Percentiles rank a stretch among this genome's conserved stretches.
These are phyloP conservation scores for Harlomillsia oculata DNA, from an alignment of 1,140 invertebrate genomes.

Conservation along the genomic window DNA sequence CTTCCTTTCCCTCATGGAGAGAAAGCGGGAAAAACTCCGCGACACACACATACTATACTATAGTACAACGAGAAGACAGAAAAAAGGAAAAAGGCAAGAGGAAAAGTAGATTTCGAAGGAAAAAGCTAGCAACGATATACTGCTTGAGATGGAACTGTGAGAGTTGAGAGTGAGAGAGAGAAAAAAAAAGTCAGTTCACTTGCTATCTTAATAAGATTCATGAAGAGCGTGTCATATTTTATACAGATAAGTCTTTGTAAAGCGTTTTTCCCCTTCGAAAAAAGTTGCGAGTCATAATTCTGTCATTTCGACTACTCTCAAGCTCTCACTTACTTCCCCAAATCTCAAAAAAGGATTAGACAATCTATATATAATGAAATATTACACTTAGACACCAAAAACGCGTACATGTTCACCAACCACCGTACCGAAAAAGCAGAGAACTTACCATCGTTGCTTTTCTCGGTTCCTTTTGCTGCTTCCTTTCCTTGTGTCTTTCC, in stretches of 20 bases:
- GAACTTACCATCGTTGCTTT: too few relatives aligned
- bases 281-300: conserved; percentile 35
- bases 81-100: conserved; percentile 6
- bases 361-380: conserved; percentile 31
- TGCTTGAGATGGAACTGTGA: background rate
- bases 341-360: conserved; percentile 32
- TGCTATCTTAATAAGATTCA: conserved; percentile 36
- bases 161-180: conserved; percentile 1
- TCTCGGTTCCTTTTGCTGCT: too few relatives aligned
- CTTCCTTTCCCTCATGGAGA: too few relatives aligned
- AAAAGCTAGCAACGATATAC: background rate
- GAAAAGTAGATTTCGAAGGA: background rate
- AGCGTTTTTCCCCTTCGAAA: conserved; percentile 34
- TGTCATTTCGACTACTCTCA: conserved; percentile 32
- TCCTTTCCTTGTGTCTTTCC: too few relatives aligned
- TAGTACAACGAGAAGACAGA: background rate
- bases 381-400: conserved; percentile 27
- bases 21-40: too few relatives aligned
- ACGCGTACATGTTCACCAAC: too few relatives aligned
- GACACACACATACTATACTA: background rate
- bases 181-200: conserved; percentile 13
- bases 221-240: conserved; percentile 35
- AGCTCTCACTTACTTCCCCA: conserved; percentile 25
- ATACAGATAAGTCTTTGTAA: conserved; percentile 34
- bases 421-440: too few relatives aligned